Evolutionary conservation across 2,888 invertebrate genomes (phyloP), one percentile per base, ranked within the genome.

Genomic region (Harpagoxenus sublaevis): DNA sequence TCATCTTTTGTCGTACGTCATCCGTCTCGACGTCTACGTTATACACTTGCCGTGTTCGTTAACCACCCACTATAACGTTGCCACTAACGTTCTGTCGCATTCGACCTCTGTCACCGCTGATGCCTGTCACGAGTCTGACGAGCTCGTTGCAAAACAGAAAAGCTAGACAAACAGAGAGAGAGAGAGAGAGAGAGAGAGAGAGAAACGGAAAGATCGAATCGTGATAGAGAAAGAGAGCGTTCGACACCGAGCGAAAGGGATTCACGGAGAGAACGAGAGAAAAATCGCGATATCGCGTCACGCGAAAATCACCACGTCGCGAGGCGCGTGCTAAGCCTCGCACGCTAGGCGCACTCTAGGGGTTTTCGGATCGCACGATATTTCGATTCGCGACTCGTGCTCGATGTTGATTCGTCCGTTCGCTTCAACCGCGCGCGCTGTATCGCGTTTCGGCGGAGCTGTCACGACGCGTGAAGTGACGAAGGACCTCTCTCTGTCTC

Each of bases 11-110:
- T 18, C 48, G 51, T 73, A 15, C 60, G 81, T 79, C 55, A n/a
- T 15, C 6, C 28, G 65, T 28, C 83, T 28, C 83, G 45, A 31
- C 28, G 18, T 70, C 81, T 2, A 31, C 51, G 75, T 70, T 83
- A 75, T 83, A 75, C 51, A 39, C 48, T 71, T 23, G 63, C 55
- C 53, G 65, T 81, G 55, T 81, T 31, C 48, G 53, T 81, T 57
- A 42, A 55, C 53, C 84, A 66, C 68, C 35, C 35, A 35, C 35
- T 35, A 6, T 35, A 6, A 35, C 70, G 68, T 53, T 70, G 57
- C 60, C 74, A 31, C 53, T 71, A 51, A 53, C 84, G 48, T 66
- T 79, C 83, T 62, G 48, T 62, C 65, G 57, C 70, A 51, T 42
- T 42, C 51, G n/a, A 70, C 18, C 70, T 42, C 28, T 60, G 60